Conservation (phyloP, 2,888 invertebrate species). For the Rhorus exstirpatorius region DNA sequence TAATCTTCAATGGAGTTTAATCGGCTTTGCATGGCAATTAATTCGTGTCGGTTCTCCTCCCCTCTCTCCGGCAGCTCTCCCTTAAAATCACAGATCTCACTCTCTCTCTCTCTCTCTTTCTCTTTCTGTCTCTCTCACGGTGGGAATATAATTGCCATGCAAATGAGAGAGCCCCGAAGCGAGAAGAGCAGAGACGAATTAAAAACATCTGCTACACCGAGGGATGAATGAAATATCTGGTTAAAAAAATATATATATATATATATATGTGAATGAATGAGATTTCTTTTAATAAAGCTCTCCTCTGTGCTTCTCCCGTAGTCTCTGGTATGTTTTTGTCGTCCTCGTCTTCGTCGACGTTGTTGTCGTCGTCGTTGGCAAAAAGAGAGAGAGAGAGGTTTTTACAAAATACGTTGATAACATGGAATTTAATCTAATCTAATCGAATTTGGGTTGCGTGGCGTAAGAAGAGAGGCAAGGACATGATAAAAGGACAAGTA, state of each 20-base stretch:
- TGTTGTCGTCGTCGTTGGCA: slow-evolving; percentile 2
- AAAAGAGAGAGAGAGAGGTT: slow-evolving; percentile 21
- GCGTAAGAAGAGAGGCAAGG: slow-evolving; percentile 23
- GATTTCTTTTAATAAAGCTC: slow-evolving; percentile 65
- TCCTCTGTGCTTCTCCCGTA: slow-evolving; percentile 24
- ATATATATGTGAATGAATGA: no score
- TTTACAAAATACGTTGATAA: slow-evolving; percentile 65
- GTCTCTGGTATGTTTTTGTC: slow-evolving; percentile 14
- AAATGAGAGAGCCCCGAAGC: slow-evolving; percentile 54
- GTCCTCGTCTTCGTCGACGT: slow-evolving; percentile 2
- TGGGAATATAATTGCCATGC: slow-evolving; percentile 67
- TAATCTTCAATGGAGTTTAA: slow-evolving; percentile 59
- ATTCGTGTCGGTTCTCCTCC: slow-evolving; percentile 52
- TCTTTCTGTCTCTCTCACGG: slow-evolving; percentile 21
- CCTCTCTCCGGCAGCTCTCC: slow-evolving; percentile 8
- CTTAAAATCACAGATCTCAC: slow-evolving; percentile 42
- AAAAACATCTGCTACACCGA: slow-evolving; percentile 64
- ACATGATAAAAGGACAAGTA: slow-evolving; percentile 44
- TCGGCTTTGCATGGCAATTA: slow-evolving; percentile 70
- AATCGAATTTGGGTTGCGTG: slow-evolving; percentile 63
- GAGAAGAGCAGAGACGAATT: slow-evolving; percentile 59
- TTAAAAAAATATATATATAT: slow-evolving; percentile 1
- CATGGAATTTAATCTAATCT: slow-evolving; percentile 69
- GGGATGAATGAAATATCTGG: slow-evolving; percentile 55
- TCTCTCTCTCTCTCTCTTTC: neutral